Conservation (phyloP, 2,888 invertebrate genomes). For the Napeogenes inachia region DNA sequence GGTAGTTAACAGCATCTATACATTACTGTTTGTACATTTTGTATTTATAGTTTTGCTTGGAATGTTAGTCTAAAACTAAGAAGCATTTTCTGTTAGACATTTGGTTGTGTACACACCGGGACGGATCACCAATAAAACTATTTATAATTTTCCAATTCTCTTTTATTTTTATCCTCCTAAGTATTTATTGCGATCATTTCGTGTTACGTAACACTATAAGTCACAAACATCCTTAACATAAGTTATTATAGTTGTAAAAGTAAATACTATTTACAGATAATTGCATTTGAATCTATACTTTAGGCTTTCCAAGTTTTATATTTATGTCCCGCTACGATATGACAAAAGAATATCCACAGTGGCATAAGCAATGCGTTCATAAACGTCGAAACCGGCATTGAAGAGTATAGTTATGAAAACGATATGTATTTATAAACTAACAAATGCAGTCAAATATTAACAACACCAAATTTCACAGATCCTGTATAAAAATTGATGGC, state of each 20-base stretch:
- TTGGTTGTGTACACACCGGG: conserved; percentile 39
- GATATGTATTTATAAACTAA: neutral
- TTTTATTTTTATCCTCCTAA: conserved; percentile 47
- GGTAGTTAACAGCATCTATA: neutral
- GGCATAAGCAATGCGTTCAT: no score
- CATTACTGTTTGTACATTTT: conserved; percentile 22
- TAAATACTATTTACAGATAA: no score
- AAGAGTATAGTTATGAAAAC: no score
- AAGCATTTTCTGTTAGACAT: conserved; percentile 10
- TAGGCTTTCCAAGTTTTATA: no score
- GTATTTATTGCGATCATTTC: neutral
- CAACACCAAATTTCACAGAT: neutral
- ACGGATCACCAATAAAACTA: conserved; percentile 62
- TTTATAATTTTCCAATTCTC: conserved; percentile 58
- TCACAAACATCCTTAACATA: neutral
- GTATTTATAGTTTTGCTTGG: conserved; percentile 28
- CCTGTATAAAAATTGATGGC: conserved; percentile 13
- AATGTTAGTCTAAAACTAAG: conserved; percentile 13
- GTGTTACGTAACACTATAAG: neutral
- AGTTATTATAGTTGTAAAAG: no score
- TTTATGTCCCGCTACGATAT: no score
- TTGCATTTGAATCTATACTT: no score
- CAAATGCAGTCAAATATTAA: neutral
- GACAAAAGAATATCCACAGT: no score
- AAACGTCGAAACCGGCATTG: no score